A percentile compares a stretch with the other conserved stretches of the same genome.
phyloP scores from a whole-genome alignment of 1,140 invertebrate species.

The Epicauta chinensis region DNA sequence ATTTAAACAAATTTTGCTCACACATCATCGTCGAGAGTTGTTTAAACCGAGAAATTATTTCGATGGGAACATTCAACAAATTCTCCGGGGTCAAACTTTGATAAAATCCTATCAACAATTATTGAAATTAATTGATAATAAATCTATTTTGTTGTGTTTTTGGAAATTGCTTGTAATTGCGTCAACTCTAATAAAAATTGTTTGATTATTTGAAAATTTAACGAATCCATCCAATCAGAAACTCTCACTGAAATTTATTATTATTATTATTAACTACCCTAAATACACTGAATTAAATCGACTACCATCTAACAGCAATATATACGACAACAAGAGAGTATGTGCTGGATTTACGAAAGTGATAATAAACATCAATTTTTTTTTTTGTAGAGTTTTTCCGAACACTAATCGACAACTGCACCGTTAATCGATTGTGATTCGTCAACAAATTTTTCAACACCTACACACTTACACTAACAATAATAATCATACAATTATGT shows the following conservation, averaged over 20 bases:
- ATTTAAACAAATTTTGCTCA: constrained; percentile 17
- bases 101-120: too few species aligned
- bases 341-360: constrained; percentile 18
- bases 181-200: too few species aligned
- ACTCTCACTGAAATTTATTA: constrained; percentile 1
- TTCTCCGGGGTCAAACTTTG: too few species aligned
- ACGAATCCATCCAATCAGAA: background rate
- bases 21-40: background rate
- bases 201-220: background rate
- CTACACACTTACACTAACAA: constrained; percentile 2
- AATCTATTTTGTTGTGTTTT: too few species aligned
- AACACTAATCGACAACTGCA: constrained; percentile 22
- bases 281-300: constrained; percentile 15
- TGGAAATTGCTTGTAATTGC: too few species aligned
- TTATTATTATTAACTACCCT: constrained; percentile 2
- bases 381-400: constrained; percentile 9
- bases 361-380: constrained; percentile 17
- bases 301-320: constrained; percentile 9
- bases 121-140: too few species aligned
- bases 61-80: too few species aligned
- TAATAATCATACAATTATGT: constrained; percentile 1
- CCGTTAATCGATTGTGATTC: constrained; percentile 14
- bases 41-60: too few species aligned
- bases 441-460: constrained; percentile 15
- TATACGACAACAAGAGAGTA: constrained; percentile 14